Evolutionary conservation across 2,113 vertebrate species (phyloP).

Genomic region (Protobothrops flavoviridis): DNA sequence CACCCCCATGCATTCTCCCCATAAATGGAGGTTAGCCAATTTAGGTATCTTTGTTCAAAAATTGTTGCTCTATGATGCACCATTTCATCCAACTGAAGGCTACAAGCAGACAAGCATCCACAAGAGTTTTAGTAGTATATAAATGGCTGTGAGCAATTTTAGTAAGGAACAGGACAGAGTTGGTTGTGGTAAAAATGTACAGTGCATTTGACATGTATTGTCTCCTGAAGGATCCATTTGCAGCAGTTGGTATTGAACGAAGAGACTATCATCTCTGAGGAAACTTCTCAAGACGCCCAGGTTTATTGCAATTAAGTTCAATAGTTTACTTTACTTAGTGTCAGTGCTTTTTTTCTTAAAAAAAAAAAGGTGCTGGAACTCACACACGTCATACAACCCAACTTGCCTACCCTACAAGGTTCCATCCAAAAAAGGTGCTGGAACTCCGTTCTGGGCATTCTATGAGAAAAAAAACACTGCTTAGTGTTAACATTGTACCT

Average conservation of each 20-base stretch:
- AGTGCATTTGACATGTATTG: not conserved
- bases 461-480: no score
- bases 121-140: not conserved
- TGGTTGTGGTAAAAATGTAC: not conserved
- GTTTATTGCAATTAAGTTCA: not conserved
- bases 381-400: no score
- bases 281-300: not conserved
- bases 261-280: not conserved
- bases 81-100: not conserved
- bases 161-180: not conserved
- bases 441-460: no score
- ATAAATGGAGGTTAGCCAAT: not conserved
- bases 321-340: not conserved
- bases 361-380: no score
- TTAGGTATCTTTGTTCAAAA: not conserved
- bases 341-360: no score
- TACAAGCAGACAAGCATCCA: not conserved
- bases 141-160: not conserved
- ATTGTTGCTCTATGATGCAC: not conserved
- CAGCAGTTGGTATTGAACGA: not conserved
- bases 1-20: not conserved
- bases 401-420: no score
- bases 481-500: not conserved
- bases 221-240: not conserved
- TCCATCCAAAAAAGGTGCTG: no score